A percentile compares a stretch with the other conserved stretches of the same genome.
Conservation (phyloP, 2,113 vertebrate species). For the Myotis lucifugus region DNA sequence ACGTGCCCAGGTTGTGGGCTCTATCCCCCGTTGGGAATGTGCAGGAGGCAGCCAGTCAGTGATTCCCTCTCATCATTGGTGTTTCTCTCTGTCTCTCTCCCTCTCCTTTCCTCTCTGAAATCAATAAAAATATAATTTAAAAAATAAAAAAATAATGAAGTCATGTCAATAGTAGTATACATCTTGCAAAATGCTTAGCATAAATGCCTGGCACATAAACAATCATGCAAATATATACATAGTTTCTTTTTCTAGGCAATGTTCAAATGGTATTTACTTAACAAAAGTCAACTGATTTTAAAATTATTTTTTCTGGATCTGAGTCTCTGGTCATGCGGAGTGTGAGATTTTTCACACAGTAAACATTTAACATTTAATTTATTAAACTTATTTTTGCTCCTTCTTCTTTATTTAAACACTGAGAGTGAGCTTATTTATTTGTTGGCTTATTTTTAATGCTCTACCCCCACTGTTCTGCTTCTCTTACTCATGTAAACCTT, state of each 20-base stretch:
- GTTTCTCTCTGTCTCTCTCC: too few species aligned
- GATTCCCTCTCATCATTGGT: too few species aligned
- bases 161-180: neutral
- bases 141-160: too few species aligned
- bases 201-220: neutral
- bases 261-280: neutral
- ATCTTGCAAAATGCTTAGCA: neutral
- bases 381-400: neutral
- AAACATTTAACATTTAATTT: neutral
- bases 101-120: too few species aligned
- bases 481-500: neutral
- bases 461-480: neutral
- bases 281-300: neutral
- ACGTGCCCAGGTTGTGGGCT: too few species aligned
- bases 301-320: neutral
- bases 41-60: too few species aligned
- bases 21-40: too few species aligned
- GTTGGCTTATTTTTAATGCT: neutral
- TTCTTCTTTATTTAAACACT: neutral
- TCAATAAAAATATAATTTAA: too few species aligned
- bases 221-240: neutral
- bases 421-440: neutral
- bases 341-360: neutral
- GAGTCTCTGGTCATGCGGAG: neutral
- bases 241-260: neutral